Base-by-base conservation (phyloP, 1,140 invertebrate genomes). In the Ips nitidus region DNA sequence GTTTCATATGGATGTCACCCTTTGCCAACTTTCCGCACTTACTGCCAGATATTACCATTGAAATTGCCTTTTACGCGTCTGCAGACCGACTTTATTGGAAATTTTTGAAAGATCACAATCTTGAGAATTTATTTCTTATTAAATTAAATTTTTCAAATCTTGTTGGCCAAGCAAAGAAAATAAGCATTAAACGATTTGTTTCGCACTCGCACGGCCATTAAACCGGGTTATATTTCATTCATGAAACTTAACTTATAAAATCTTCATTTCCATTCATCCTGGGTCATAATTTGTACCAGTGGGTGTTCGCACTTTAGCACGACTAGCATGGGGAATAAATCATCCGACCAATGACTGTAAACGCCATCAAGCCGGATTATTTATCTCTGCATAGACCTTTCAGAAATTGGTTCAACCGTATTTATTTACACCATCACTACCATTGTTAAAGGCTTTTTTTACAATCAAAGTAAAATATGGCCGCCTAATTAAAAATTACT, bases 281-380 rank as follows among this genome's bases (percentile, higher is more conserved):
- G 7, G 22, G 58, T 63, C 47, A 66, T 73, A 73, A 73, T 70
- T 73, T 71, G 71, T 73, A 68, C 53, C 64, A 53, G 71, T 73
- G 69, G 71, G 71, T 73, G 72, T 73, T 73, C 64, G 72, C 72
- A 71, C 71, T 73, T 71, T 59, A 64, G 60, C 67, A 55, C 67
- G 47, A 45, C 52, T 22, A 40, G 67, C 58, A 22, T 22, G 22
- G 6, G 4, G 40, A 59, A 72, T 74, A 74, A 74, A 74, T 74
- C 73, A 74, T 64, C 41, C 58, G 39, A 45, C 62, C 71, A 57
- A 70, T 66, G 73, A 74, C 73, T 74, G 72, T 66, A 62, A 22
- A 22, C 59, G 60, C 66, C 67, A 42, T 53, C 50, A 62, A 53
- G 36, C 36, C n/a, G 41, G 57, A 72, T 71, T 66, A 66, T 71